A percentile compares a stretch with the other conserved stretches of the same genome.
Conservation (phyloP, 2,888 invertebrate genomes). For the Tupiocoris notatus region DNA sequence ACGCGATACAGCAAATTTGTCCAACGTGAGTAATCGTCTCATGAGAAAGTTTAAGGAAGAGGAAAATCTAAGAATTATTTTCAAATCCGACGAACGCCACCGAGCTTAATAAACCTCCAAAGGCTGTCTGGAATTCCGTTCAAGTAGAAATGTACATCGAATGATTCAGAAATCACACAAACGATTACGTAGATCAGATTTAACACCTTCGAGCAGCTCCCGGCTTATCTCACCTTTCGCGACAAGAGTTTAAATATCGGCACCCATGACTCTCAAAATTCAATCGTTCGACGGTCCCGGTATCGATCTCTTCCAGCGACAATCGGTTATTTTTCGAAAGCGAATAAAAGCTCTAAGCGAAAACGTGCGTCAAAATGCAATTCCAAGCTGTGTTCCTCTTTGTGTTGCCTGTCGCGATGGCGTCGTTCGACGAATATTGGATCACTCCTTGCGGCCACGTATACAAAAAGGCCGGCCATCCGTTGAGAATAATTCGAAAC, state of each 20-base stretch:
- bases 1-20: too few relatives aligned
- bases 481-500: slow-evolving; percentile 15
- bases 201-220: neutral
- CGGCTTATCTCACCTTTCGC: neutral
- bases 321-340: neutral
- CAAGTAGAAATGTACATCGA: too few relatives aligned
- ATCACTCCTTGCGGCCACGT: slow-evolving; percentile 33
- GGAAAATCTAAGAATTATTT: too few relatives aligned
- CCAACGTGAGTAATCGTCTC: too few relatives aligned
- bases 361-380: slow-evolving; percentile 4
- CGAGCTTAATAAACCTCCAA: too few relatives aligned
- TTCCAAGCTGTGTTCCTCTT: neutral
- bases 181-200: neutral
- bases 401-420: slow-evolving; percentile 1
- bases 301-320: neutral
- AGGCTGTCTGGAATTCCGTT: too few relatives aligned
- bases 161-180: neutral
- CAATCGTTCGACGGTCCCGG: neutral
- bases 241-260: neutral
- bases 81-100: too few relatives aligned
- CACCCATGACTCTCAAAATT: neutral
- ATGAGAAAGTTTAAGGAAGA: too few relatives aligned
- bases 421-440: slow-evolving; percentile 23
- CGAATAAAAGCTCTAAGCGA: too few relatives aligned
- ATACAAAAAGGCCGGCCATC: slow-evolving; percentile 18